Evolutionary conservation across 2,888 invertebrate species (phyloP).

Genomic region (Cataglyphis rosenhaueri): DNA sequence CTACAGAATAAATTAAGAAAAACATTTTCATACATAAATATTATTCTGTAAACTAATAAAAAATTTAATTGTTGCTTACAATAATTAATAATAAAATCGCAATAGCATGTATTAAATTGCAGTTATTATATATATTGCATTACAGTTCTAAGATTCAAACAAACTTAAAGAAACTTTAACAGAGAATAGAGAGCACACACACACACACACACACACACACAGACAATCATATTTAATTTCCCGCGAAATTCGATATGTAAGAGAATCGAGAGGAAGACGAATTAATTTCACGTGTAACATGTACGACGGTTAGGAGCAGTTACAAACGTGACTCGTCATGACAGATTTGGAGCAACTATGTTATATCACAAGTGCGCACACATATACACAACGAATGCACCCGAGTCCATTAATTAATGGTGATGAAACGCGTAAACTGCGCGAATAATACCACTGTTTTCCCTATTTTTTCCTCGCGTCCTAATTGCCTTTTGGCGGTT

Average conservation of each 20-base stretch:
- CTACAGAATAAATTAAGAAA: background rate
- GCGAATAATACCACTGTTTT: conserved; percentile 44
- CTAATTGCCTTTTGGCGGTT: conserved; percentile 44
- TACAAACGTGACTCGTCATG: conserved; percentile 78
- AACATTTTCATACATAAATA: background rate
- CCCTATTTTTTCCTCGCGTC: conserved; percentile 20
- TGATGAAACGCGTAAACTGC: conserved; percentile 75
- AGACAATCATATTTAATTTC: background rate
- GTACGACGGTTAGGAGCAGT: conserved; percentile 74
- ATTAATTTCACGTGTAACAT: conserved; percentile 76
- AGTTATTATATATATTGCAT: background rate
- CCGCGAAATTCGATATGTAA: conserved; percentile 28
- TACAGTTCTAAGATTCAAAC: background rate
- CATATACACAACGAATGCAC: conserved; percentile 4
- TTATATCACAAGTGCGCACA: conserved; percentile 62
- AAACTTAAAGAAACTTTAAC: background rate
- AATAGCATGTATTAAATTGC: background rate
- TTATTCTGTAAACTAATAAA: background rate
- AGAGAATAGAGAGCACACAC: background rate
- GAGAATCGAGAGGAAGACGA: conserved; percentile 71
- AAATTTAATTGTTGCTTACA: background rate
- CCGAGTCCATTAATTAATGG: conserved; percentile 80
- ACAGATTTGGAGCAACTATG: conserved; percentile 77
- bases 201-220: background rate
- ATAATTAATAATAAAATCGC: background rate